Evolutionary conservation across 2,888 invertebrate species (phyloP).

Genomic region (Macrophya alboannulata): DNA sequence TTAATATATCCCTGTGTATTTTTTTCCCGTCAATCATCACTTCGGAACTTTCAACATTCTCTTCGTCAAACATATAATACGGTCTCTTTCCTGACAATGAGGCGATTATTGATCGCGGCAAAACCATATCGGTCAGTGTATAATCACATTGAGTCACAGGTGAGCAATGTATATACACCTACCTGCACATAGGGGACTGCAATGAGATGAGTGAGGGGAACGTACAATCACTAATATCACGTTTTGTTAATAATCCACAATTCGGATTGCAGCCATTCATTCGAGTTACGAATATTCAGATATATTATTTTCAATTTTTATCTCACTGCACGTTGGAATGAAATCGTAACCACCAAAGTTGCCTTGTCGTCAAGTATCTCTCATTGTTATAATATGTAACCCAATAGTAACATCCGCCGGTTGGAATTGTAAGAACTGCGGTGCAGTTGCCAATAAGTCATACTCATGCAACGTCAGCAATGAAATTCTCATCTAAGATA

Average conservation of each 20-base stretch:
- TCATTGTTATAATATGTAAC: not conserved
- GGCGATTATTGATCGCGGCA: not conserved
- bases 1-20: not conserved
- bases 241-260: no score
- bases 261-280: no score
- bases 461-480: not conserved
- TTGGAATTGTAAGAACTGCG: not conserved
- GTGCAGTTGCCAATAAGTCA: not conserved
- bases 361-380: not conserved
- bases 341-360: not conserved
- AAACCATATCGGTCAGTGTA: not conserved
- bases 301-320: not conserved
- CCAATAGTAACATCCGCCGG: constrained; percentile 4
- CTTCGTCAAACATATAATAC: not conserved
- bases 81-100: not conserved
- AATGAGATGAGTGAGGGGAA: no score
- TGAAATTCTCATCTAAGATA: not conserved
- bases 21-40: not conserved
- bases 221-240: no score
- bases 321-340: not conserved
- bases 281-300: not conserved
- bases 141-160: not conserved
- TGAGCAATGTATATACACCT: not conserved
- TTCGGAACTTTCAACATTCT: not conserved
- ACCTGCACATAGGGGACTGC: no score